A percentile compares a stretch with the other conserved stretches of the same genome.
Conservation (phyloP, 2,888 invertebrate species). For the Cotesia congregata region DNA sequence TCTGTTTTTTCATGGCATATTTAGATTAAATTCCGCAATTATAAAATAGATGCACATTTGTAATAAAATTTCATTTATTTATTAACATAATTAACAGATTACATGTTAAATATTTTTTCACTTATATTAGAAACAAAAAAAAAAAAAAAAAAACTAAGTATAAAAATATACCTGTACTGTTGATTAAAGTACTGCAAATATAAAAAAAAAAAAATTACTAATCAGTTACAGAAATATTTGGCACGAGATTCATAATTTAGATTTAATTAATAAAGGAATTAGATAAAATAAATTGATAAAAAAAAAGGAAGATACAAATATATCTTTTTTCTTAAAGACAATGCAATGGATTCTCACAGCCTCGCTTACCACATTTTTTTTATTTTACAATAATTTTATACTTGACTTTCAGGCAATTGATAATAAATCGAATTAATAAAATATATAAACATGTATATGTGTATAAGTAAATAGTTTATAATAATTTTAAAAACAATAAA, state of each 20-base stretch:
- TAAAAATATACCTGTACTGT: conserved; percentile 15
- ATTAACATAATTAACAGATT: conserved; percentile 27
- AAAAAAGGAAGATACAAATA: neutral
- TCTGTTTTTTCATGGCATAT: neutral
- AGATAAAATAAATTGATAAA: neutral
- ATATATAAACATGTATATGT: conserved; percentile 33
- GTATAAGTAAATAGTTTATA: conserved; percentile 6
- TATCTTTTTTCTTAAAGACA: neutral
- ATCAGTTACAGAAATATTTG: conserved; percentile 7
- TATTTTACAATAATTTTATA: neutral
- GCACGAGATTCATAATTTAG: conserved; percentile 15
- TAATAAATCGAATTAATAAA: conserved; percentile 17
- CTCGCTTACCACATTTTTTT: conserved; percentile 1
- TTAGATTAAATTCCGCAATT: neutral
- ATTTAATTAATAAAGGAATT: neutral
- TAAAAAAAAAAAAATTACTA: neutral
- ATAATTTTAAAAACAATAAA: neutral
- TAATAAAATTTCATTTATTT: conserved; percentile 42
- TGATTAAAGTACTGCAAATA: conserved; percentile 7
- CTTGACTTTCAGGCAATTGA: neutral
- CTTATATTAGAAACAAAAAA: conserved; percentile 5
- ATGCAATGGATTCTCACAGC: conserved; percentile 15
- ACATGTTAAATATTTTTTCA: conserved; percentile 24
- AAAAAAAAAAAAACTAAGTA: conserved; percentile 8
- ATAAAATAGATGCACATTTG: neutral